Base-by-base conservation (phyloP, 1,140 invertebrate species). In the Pararge aegeria region DNA sequence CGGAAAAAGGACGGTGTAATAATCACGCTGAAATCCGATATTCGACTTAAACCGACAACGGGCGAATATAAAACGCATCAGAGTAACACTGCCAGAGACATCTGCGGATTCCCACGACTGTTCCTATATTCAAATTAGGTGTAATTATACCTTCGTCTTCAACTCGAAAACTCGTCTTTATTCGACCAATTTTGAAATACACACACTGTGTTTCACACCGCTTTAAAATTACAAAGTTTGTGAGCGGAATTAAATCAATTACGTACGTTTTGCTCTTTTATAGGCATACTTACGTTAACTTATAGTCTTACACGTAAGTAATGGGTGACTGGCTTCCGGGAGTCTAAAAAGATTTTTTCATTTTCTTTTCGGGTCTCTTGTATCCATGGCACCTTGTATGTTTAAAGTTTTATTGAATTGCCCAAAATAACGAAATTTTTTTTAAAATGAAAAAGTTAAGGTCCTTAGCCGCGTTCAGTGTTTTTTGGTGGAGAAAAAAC, bases 101-200 rank as follows among this genome's bases (percentile, higher is more conserved):
- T 24, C 49, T 61, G 69, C 18, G 10, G 16, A 18, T 53, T 72
- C 66, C 60, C 69, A 72, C 62, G 56, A 12, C 46, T 15, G 24
- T 34, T 12, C 30, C 30, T 66, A 52, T 65, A 61, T 68, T 64
- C 62, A 68, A 68, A 68, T 61, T 54, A 61, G 40, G n/a, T 58
- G 58, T 61, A 68, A 68, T 68, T 68, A 61, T 49, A 62, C 51
- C 27, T 19, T 37, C 20, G 55, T 60, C 44, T 61, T 37, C 24
- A 44, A 61, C 50, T 52, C 53, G 40, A 65, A 61, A 60, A 60
- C 53, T 63, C 50, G 55, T 58, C 49, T 51, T 42, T 55, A 55
- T 51, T 34, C 58, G 50, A 61, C 58, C 50, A 54, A 61, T 61
- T 58, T 64, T 21, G 37, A 55, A 29, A 55, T 2, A 13, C 20